These are phyloP conservation scores for Falco berigora DNA, from an alignment of 2,797 vertebrate species.

Conservation along the genomic window DNA sequence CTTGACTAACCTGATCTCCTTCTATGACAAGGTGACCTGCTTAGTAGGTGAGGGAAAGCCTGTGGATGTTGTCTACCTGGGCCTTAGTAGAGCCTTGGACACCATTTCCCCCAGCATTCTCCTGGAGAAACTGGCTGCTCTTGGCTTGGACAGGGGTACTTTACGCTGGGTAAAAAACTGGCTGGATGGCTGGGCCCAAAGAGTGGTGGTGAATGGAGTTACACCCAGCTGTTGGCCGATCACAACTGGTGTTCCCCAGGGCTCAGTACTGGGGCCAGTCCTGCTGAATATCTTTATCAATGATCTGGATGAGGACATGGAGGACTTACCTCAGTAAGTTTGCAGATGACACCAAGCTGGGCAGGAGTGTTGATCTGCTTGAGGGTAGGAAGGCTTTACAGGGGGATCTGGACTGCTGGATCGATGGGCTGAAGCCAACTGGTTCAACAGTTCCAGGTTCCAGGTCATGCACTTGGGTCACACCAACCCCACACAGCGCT, in stretches of 20 bases:
- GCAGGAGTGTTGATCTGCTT: neutral
- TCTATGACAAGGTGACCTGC: neutral
- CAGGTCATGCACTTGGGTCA: fast-evolving
- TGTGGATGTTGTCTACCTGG: neutral
- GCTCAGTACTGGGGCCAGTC: neutral
- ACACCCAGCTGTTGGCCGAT: fast-evolving
- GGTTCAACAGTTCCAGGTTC: neutral
- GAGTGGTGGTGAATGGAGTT: neutral
- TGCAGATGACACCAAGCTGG: fast-evolving
- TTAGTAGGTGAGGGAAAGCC: neutral
- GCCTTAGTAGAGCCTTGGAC: neutral
- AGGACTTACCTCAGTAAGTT: neutral
- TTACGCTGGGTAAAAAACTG: neutral
- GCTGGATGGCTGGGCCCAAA: neutral
- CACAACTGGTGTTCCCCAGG: neutral
- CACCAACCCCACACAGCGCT: fast-evolving
- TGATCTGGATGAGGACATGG: neutral
- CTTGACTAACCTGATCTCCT: neutral
- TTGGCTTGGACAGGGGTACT: neutral
- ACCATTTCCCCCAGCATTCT: neutral
- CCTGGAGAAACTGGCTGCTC: neutral
- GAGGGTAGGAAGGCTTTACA: neutral
- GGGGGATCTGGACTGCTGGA: neutral
- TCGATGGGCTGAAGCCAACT: fast-evolving
- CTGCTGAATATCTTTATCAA: neutral